A percentile compares a stretch with the other conserved stretches of the same genome.
phyloP scores from a whole-genome alignment of 2,113 vertebrate genomes.

The Tapirus terrestris region DNA sequence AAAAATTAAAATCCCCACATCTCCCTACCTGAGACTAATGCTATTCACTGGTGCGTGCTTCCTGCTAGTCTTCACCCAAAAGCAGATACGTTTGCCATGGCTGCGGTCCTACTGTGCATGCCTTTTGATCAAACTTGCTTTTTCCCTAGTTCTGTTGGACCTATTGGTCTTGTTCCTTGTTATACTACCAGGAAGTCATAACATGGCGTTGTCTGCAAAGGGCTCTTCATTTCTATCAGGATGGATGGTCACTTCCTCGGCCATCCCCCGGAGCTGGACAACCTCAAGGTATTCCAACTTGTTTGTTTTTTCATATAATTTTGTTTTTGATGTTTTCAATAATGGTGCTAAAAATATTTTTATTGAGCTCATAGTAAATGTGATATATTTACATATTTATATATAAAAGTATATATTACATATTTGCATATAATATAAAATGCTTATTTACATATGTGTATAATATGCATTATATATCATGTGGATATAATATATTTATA shows the following conservation, averaged over 20 bases:
- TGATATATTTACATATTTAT: neutral
- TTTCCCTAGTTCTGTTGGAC: too few relatives aligned
- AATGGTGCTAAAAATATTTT: neutral
- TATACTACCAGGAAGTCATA: neutral
- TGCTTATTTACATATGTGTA: neutral
- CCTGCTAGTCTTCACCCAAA: neutral
- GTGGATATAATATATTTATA: too few relatives aligned
- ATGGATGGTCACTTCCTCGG: neutral
- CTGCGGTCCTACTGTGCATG: accelerated
- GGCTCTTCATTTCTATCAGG: neutral
- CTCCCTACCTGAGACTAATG: neutral
- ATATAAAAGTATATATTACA: neutral
- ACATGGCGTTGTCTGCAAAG: neutral
- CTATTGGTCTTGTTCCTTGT: neutral
- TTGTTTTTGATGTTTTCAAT: neutral
- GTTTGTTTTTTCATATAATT: neutral
- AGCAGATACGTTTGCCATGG: neutral
- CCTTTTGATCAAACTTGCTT: neutral
- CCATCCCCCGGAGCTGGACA: neutral
- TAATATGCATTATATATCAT: too few relatives aligned
- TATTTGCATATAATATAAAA: neutral
- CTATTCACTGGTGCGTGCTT: accelerated
- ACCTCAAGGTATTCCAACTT: neutral
- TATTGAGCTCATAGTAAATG: neutral
- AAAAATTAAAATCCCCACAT: neutral